Base-by-base conservation (phyloP, 1,140 invertebrate species). In the Bombus pyrosoma region DNA sequence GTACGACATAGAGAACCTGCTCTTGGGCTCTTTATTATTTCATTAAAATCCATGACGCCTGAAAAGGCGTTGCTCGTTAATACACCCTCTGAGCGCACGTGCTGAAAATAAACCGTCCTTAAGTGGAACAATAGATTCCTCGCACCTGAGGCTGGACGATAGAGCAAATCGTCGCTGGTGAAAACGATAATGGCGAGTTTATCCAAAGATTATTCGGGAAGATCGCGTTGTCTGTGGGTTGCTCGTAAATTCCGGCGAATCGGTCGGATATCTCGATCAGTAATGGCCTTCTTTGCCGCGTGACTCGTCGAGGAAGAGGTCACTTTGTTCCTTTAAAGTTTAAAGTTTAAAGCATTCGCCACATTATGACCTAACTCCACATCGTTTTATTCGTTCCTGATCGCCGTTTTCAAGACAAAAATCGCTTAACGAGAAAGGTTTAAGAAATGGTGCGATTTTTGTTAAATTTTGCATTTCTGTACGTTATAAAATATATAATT, bases 181-280 rank as follows among this genome's bases (percentile, higher is more conserved):
- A 43, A 64, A 39, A 83, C 47, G 75, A 43, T 86, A 85, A 89
- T 85, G 57, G 77, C 66, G 22, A 47, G 64, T 79, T 88, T 89
- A 88, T 88, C 73, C 79, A 43, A 74, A 85, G 43, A 87, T 83
- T 41, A 75, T 72, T 34, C n/a, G 57, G 1, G 0, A 10, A 62
- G 79, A 86, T 86, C 37, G 43, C 62, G 43, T 72, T 28, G 68
- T 77, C 37, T 59, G 43, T 47, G 53, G 57, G 34, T 74, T 39
- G 80, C 62, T 83, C 86, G 72, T 87, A 87, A 88, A 88, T 88
- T 62, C 10, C n/a, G 28, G 15, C 37, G 37, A 87, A 80, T 85
- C 77, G 73, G 74, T 81, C 28, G 86, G 77, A 87, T 68, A 81
- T 85, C 78, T 68, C 86, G 82, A 77, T 81, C 66, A 39, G 32